A percentile compares a stretch with the other conserved stretches of the same genome.
Conservation (phyloP, 2,113 vertebrate genomes). For the Tretioscincus oriximinensis region DNA sequence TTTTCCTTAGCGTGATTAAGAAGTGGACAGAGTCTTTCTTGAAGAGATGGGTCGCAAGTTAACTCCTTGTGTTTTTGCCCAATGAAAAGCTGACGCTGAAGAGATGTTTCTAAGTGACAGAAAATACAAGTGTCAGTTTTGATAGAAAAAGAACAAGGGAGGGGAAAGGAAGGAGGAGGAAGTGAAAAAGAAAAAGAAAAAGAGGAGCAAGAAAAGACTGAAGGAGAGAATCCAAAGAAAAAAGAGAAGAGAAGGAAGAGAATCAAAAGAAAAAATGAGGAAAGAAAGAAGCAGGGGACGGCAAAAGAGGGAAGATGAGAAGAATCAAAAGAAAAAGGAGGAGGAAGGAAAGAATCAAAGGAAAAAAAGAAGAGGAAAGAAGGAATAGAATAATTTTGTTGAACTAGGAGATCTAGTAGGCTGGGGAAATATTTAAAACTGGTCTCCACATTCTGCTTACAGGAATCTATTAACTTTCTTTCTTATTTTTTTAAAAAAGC, state of each 20-base stretch:
- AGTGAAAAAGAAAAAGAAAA: too few relatives aligned
- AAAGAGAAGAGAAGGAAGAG: too few relatives aligned
- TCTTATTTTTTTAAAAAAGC: background rate
- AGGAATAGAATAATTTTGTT: background rate
- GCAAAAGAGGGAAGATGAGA: too few relatives aligned
- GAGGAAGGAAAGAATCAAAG: too few relatives aligned
- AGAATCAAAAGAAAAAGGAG: too few relatives aligned
- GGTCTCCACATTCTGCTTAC: too few relatives aligned
- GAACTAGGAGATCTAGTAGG: background rate
- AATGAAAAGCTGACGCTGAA: constrained; percentile 35
- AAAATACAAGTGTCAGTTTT: constrained; percentile 39
- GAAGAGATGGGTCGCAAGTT: constrained; percentile 22
- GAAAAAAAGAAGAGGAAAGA: too few relatives aligned
- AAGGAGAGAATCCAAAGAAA: too few relatives aligned
- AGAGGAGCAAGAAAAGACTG: too few relatives aligned
- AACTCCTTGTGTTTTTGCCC: background rate
- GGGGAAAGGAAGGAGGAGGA: too few relatives aligned
- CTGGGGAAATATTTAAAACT: background rate
- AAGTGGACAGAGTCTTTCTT: constrained; percentile 14
- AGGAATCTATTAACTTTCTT: background rate
- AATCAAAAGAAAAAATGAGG: too few relatives aligned
- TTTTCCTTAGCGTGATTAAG: constrained; percentile 23
- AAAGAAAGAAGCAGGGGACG: too few relatives aligned
- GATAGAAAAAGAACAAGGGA: background rate
- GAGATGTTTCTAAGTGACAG: constrained; percentile 38